Evolutionary conservation across 2,113 vertebrate species (phyloP), one percentile per base, ranked within the genome.

Genomic region (Misgurnus mizolepis): DNA sequence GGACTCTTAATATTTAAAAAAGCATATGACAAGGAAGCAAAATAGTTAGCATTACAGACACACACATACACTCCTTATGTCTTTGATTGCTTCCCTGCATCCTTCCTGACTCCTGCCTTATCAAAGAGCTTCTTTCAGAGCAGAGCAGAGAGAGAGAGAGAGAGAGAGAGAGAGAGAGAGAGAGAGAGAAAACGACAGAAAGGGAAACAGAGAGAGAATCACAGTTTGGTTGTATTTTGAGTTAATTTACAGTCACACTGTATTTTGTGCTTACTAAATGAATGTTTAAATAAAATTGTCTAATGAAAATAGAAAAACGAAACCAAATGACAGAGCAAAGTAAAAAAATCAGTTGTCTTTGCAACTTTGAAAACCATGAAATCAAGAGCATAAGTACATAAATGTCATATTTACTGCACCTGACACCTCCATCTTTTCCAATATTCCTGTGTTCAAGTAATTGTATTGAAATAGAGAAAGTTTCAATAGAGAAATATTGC

Each of bases 101-200:
- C 68, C 74, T 41, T 85, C 55, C 67, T 64, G 72, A 43, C 39
- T 66, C 34, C n/a, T 47, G 68, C 67, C 58, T 78, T 74, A 82
- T 85, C 78, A 77, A 74, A 80, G 74, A 39, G 15, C 69, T 78
- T 12, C 67, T 40, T 72, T 85, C 67, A 80, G 65, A 60, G 34
- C 41, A 69, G 6, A 34, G 27, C 39, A 8, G 45, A 75, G 79
- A 77, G 45, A 41, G 27, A 41, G 53, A 56, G 15, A 56, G 49
- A 50, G 49, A 68, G 10, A 9, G 22, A 18, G 34, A 71, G 65
- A 77, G 34, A 47, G 49, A 65, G 41, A 22, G 34, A 27, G 17
- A 66, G 41, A 75, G 71, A 77, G 45, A 27, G 43, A 41, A 9
- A 47, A 10, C 9, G 45, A 47, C 6, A 7, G 45, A 47, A 9